phyloP scores from a whole-genome alignment of 2,888 invertebrate species.

The Bellardia bayeri region DNA sequence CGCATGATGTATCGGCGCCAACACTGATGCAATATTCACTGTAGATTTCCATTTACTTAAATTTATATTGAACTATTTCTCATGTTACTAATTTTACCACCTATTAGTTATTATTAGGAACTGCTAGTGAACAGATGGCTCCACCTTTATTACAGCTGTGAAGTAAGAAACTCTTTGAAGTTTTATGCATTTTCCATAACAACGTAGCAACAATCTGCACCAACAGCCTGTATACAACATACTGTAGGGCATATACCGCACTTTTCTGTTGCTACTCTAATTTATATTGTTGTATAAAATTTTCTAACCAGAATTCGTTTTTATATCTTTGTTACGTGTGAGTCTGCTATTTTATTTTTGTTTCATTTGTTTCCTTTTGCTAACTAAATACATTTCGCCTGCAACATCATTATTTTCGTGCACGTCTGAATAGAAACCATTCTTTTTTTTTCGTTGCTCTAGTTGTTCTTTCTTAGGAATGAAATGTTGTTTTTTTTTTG shows the following conservation, averaged over 20 bases:
- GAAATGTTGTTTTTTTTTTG: neutral
- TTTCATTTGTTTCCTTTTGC: neutral
- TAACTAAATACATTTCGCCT: neutral
- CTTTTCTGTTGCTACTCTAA: slow-evolving; percentile 12
- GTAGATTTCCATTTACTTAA: too few species aligned
- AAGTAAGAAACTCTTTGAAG: too few species aligned
- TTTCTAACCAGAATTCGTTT: slow-evolving; percentile 25
- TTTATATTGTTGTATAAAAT: slow-evolving; percentile 41
- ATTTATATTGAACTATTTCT: too few species aligned
- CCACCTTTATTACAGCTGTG: too few species aligned
- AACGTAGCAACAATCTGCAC: too few species aligned
- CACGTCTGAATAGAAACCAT: slow-evolving; percentile 32
- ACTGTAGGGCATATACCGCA: neutral
- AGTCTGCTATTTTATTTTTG: neutral
- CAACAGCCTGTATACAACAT: neutral
- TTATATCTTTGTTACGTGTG: slow-evolving; percentile 33
- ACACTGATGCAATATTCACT: too few species aligned
- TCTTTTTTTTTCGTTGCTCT: slow-evolving; percentile 8
- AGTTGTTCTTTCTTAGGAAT: neutral
- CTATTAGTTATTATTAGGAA: too few species aligned
- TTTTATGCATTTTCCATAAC: too few species aligned
- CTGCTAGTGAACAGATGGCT: too few species aligned
- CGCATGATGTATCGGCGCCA: too few species aligned
- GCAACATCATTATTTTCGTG: slow-evolving; percentile 36
- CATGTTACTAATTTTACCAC: too few species aligned